Conservation (phyloP, 1,140 invertebrate genomes). For the Onthophagus taurus region DNA sequence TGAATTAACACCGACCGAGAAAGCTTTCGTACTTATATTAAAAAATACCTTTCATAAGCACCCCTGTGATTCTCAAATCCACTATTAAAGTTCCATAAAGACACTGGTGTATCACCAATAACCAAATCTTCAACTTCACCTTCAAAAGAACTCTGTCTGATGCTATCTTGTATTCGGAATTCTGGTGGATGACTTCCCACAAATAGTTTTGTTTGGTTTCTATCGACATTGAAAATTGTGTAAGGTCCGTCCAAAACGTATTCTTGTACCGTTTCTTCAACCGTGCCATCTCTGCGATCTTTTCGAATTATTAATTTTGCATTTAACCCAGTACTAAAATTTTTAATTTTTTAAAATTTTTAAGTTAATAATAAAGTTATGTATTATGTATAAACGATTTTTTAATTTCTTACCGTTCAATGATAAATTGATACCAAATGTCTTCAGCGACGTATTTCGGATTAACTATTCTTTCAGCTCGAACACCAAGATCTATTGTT, state of each 20-base stretch:
- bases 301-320: conserved; percentile 73
- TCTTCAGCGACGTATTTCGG: conserved; percentile 73
- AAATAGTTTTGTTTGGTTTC: conserved; percentile 76
- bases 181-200: conserved; percentile 75
- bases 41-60: conserved; percentile 55
- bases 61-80: conserved; percentile 66
- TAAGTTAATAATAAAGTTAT: background rate
- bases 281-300: conserved; percentile 53
- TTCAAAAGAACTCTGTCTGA: conserved; percentile 67
- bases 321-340: conserved; percentile 65
- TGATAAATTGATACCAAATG: conserved; percentile 82
- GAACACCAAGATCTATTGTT: conserved; percentile 81
- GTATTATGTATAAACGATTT: background rate
- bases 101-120: conserved; percentile 80
- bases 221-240: conserved; percentile 80
- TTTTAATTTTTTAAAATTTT: conserved; percentile 8
- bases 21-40: too few species aligned
- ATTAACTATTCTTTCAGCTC: conserved; percentile 61
- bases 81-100: conserved; percentile 87
- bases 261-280: conserved; percentile 45
- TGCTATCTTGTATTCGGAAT: conserved; percentile 55
- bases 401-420: conserved; percentile 58
- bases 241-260: conserved; percentile 56
- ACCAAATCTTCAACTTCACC: conserved; percentile 85
- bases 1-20: too few species aligned